Base-by-base conservation (phyloP, 2,888 invertebrate genomes). In the Tenthredo notha region DNA sequence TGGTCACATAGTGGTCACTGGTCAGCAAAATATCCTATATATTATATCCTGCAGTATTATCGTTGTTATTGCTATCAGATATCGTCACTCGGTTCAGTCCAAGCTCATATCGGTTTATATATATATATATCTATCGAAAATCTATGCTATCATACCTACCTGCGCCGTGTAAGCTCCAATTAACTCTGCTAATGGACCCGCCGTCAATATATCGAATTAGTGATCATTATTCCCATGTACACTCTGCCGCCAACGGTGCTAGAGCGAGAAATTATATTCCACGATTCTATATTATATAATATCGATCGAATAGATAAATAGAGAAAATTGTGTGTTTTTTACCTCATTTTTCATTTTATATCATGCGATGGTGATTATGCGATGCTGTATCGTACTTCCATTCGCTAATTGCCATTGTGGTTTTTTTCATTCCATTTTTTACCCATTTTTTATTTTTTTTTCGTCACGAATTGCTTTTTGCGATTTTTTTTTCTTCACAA, bases 161-260 rank as follows among this genome's bases (percentile, higher is more conserved):
- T 25, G 29, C 33, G 25, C 2, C 29, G 7, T 77, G 33, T 80
- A 33, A 61, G 80, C 78, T 80, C 37, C 80, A 80, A 80, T 80
- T 80, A 80, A 21, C 80, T 80, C 80, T 40, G 80, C 80, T 61
- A 58, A 80, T 80, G 80, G 80, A 80, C 80, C 40, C 58, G 21
- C 54, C 78, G 58, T 80, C 77, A 33, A 77, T 77, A 47, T 75
- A 77, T 77, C 77, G 29, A 77, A 77, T 77, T 77, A 77, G 77
- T 33, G 50, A 77, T 54, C 29, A 50, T 77, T 54, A 77, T 54
- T 77, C 9, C 18, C 25, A 47, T 40, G 72, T 74, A 21, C n/a
- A 74, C 47, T 15, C 25, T 2, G 50, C 47, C 21, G n/a, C 47
- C 47, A 10, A 18, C 47, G 47, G 18, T 25, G 61, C 6, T 6